Evolutionary conservation across 2,888 invertebrate genomes (phyloP), one percentile per base, ranked within the genome.

Genomic region (Hedychridium roseum): DNA sequence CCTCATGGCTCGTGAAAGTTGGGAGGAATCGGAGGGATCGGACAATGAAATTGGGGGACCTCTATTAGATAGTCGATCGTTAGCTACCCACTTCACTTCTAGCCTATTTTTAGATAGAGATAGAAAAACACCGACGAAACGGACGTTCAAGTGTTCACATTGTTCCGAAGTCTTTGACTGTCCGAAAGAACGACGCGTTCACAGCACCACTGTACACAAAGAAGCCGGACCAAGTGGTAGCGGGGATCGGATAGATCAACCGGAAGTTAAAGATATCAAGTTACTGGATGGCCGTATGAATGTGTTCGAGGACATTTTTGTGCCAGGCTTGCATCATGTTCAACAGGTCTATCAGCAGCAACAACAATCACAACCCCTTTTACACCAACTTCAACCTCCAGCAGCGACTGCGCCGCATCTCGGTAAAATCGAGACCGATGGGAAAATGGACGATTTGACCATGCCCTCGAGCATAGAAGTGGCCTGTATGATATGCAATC

Each of bases 11-110:
- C 82, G 87, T 1, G 88, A 88, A 73, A 85, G 84, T 67, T 88
- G 88, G 88, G 82, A 82, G 55, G 84, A 84, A 47, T 86, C 86
- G 0, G 88, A 88, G 66, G 85, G 85, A n/a, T 88, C 87, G 0
- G 87, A 88, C 56, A 81, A 82, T 45, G 83, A 76, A 43, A 62
- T 73, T 28, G 70, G 70, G 11, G 77, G 74, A 2, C 78, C 78
- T 2, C 54, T 79, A 2, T 50, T 79, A 41, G 78, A 79, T 47
- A 78, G 78, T 31, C 71, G 78, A 41, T 78, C 78, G 0, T 58
- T 79, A 11, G 78, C 80, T 0, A 78, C 77, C 9, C 74, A 77
- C 50, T 78, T 79, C 41, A 78, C 78, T 3, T 77, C 78, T 3
- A 76, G 77, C 40, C 60, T 79, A 15, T 79, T 79, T 45, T 64